Percentiles rank a stretch among this genome's conserved stretches.
These are phyloP conservation scores for Bombylius major DNA, from an alignment of 2,888 invertebrate species.

Conservation along the genomic window DNA sequence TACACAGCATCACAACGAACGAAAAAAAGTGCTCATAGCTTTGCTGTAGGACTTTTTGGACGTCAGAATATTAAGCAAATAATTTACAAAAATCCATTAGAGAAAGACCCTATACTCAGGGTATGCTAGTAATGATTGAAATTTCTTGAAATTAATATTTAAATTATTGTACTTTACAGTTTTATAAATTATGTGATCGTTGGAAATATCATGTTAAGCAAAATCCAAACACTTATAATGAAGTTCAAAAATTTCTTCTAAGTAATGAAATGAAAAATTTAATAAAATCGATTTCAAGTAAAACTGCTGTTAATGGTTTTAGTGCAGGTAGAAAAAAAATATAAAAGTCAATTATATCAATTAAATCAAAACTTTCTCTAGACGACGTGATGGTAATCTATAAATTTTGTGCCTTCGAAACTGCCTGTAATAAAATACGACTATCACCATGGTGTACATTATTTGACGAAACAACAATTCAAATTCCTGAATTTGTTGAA, in stretches of 20 bases:
- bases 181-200: constrained; percentile 62
- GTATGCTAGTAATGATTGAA: constrained; percentile 37
- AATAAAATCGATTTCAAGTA: constrained; percentile 38
- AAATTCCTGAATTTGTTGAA: constrained; percentile 56
- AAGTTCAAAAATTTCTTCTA: constrained; percentile 42
- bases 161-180: constrained; percentile 41
- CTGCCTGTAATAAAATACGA: constrained; percentile 55
- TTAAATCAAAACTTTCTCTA: constrained; percentile 19
- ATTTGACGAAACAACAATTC: constrained; percentile 48
- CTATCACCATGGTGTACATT: constrained; percentile 69
- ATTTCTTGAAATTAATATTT: background rate
- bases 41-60: constrained; percentile 64
- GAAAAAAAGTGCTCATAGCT: constrained; percentile 59
- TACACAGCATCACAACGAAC: constrained; percentile 67
- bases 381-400: constrained; percentile 53
- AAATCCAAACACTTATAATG: constrained; percentile 47
- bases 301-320: constrained; percentile 50
- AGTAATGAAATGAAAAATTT: constrained; percentile 44
- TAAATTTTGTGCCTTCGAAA: constrained; percentile 66
- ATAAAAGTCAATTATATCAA: background rate
- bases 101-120: constrained; percentile 52
- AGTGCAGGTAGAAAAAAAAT: constrained; percentile 18
- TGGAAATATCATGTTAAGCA: constrained; percentile 58
- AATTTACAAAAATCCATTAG: constrained; percentile 48
- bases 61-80: constrained; percentile 46